Evolutionary conservation across 2,888 invertebrate genomes (phyloP), one percentile per base, ranked within the genome.

Genomic region (Ceratothoa steindachneri): DNA sequence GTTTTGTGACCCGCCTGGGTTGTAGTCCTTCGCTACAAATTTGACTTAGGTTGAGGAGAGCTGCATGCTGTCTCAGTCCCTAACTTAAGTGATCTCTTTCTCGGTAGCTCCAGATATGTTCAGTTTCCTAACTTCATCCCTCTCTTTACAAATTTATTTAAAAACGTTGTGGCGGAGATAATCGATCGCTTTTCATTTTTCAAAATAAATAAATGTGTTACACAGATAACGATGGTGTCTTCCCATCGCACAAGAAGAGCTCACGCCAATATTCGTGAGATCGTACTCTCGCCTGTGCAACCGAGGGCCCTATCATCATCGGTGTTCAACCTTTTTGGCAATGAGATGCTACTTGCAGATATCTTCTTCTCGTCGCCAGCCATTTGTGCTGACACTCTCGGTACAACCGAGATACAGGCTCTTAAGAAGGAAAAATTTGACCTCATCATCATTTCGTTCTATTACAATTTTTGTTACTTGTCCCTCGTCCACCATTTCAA

Each of bases 401-500:
- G 27, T 22, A n/a, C 12, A 24, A n/a, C n/a, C 12, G 22, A 60
- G 1, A 60, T 60, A 12, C 60, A 60, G 24, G 60, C n/a, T 4
- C 27, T 60, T n/a, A 60, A 60, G 60, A 7, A 60, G 1, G 60
- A 60, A 24, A 60, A 60, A 60, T 60, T 60, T 60, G 60, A 60
- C 27, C 24, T 60, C 22, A 60, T 60, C 24, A 60, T 60, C n/a
- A 4, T 60, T 1, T 60, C 60, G 1, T 3, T 7, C 2, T 60
- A 22, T 3, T 60, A 22, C 22, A 60, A 60, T 60, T 60, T 22
- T 24, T 60, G 60, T 60, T 60, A 24, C 24, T 60, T 60, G 1
- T 15, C 60, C 3, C 24, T 60, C 24, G 60, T 60, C 24, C 60
- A 60, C 24, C 60, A 60, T 60, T 60, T 60, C 27, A 60, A 60